A percentile compares a stretch with the other conserved stretches of the same genome.
Conservation (phyloP, 1,140 invertebrate genomes). For the Conus ventricosus region DNA sequence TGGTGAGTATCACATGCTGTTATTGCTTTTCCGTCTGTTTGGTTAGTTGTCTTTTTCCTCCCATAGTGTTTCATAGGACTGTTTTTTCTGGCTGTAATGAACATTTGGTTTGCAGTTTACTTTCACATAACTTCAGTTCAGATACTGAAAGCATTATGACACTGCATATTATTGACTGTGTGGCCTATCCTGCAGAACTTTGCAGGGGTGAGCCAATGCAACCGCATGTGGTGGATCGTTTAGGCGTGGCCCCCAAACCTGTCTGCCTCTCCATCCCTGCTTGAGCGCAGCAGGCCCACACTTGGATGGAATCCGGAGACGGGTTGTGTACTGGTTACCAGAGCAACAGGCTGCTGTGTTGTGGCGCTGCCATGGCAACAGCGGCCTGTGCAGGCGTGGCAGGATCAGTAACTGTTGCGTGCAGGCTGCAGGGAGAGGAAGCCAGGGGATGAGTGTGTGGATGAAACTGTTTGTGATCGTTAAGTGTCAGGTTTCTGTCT, state of each 20-base stretch:
- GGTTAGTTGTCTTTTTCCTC: no score
- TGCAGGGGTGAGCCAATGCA: no score
- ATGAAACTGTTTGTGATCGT: neutral
- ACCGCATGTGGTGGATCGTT: neutral
- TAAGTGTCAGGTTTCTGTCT: neutral
- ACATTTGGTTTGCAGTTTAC: no score
- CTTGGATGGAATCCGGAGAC: neutral
- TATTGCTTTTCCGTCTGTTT: neutral
- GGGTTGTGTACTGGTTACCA: slow-evolving; percentile 52
- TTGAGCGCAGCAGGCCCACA: neutral
- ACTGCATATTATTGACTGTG: no score
- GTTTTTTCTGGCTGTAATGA: no score
- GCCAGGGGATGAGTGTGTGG: neutral
- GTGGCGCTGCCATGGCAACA: slow-evolving; percentile 31
- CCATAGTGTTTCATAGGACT: no score
- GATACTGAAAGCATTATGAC: no score
- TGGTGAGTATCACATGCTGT: slow-evolving; percentile 52
- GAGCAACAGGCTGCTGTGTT: slow-evolving; percentile 44
- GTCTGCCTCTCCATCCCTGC: neutral
- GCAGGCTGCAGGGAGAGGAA: neutral
- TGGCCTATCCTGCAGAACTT: no score
- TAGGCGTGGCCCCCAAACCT: slow-evolving; percentile 17
- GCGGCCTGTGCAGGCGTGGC: neutral
- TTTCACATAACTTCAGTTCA: no score
- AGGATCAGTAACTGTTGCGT: slow-evolving; percentile 13